These are phyloP conservation scores for Epizoanthus ramosus DNA, from an alignment of 92 coral and sea anemone genomes.

Conservation along the genomic window DNA sequence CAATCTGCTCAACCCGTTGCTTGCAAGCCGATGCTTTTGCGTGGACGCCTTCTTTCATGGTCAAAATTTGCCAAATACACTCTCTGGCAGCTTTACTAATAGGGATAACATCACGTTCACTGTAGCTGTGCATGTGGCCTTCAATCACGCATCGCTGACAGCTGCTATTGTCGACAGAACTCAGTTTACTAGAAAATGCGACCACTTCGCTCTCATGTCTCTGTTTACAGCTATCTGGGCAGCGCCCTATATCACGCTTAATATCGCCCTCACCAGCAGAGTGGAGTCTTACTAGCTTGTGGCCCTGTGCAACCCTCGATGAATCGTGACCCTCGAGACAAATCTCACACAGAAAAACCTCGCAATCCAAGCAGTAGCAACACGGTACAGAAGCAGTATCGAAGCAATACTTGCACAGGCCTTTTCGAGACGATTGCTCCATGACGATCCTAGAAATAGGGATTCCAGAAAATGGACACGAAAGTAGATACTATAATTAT, in stretches of 20 bases:
- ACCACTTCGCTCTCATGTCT: constrained; percentile 7
- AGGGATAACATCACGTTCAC: constrained; percentile 18
- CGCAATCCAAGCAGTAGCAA: constrained; percentile 36
- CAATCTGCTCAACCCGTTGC: constrained; percentile 28
- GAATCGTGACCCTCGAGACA: constrained; percentile 36
- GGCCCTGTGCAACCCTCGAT: constrained; percentile 8
- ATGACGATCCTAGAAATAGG: background rate
- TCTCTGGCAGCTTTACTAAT: constrained; percentile 11
- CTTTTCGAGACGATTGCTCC: constrained; percentile 12
- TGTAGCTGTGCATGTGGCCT: background rate
- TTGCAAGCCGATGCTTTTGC: constrained; percentile 10
- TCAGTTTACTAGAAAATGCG: constrained; percentile 15
- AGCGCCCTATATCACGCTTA: background rate
- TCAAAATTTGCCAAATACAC: constrained; percentile 20
- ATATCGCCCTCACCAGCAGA: constrained; percentile 4
- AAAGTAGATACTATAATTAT: too few species aligned
- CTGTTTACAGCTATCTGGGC: constrained; percentile 3
- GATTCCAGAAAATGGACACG: too few species aligned
- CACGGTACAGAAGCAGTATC: background rate
- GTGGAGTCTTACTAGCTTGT: constrained; percentile 8
- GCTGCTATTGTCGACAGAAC: constrained; percentile 1
- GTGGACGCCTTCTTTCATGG: constrained; percentile 24
- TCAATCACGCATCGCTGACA: constrained; percentile 32
- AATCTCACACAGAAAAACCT: constrained; percentile 28
- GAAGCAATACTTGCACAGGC: constrained; percentile 30